These are phyloP conservation scores for Bactericera cockerelli DNA, from an alignment of 1,140 invertebrate genomes.

Conservation along the genomic window DNA sequence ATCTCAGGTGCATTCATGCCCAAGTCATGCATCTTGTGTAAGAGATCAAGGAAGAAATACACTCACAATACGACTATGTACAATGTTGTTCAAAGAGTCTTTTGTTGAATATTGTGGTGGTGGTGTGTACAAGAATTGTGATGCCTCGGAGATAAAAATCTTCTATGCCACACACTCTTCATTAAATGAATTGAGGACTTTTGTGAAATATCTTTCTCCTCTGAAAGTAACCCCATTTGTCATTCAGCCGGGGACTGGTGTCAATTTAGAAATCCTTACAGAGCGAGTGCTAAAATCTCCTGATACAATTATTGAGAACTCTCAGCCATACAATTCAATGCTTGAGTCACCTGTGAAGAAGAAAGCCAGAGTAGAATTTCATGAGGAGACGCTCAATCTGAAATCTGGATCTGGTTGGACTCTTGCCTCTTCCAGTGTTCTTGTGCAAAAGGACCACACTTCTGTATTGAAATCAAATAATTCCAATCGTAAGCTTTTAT, in stretches of 20 bases:
- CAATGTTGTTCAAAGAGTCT: conserved; percentile 33
- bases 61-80: conserved; percentile 34
- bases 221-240: conserved; percentile 35
- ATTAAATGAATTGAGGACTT: conserved; percentile 34
- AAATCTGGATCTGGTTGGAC: no score
- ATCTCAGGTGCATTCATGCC: background rate
- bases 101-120: conserved; percentile 25
- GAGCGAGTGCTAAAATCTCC: background rate
- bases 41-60: conserved; percentile 24
- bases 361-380: background rate
- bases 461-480: background rate
- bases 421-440: background rate
- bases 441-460: background rate
- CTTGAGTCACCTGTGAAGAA: background rate
- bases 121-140: conserved; percentile 20
- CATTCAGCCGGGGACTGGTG: conserved; percentile 17
- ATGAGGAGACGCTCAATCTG: no score
- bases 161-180: conserved; percentile 50
- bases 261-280: background rate
- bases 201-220: conserved; percentile 38
- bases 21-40: background rate
- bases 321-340: background rate
- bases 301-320: background rate
- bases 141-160: conserved; percentile 29
- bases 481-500: no score